Evolutionary conservation across 2,888 invertebrate genomes (phyloP), one percentile per base, ranked within the genome.

Genomic region (Melanotus villosus): DNA sequence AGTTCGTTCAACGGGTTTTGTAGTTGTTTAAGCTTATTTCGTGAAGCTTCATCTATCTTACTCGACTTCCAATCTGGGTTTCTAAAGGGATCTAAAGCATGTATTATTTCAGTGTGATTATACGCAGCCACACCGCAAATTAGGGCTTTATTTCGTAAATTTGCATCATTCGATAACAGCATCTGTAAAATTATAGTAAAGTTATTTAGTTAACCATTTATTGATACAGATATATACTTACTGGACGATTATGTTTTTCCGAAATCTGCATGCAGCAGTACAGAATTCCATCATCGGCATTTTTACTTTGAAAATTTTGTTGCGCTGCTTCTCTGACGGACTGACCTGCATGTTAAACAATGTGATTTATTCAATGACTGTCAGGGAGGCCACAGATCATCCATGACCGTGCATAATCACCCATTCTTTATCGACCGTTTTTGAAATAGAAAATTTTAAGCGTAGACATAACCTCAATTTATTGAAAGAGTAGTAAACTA

Each of bases 211-310:
- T 7, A 26, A 4, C 4, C 26, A 26, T 26, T 7, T 26, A n/a
- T 26, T 5, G 7, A 26, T 26, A 26, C 7, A 5, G 26, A 5
- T 10, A 34, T 2, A 26, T 36, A 70, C 60, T 52, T 54, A 62
- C 68, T 1, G 47, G 30, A 16, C 41, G 30, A 52, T 68, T 58
- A 7, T 50, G 45, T 16, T 26, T 60, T 7, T 59, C 52, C 4
- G 30, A 16, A 62, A 88, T 86, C 75, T 90, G 89, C 14, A 90
- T 76, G 65, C 88, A 88, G 73, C 89, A 89, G 73, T 88, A 87
- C 0, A 90, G 80, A 41, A 90, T 89, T 78, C 89, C 88, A 76
- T 90, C 89, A 66, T 90, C 90, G 0, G 88, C 87, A 23, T 84
- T 80, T 78, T 86, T 86, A 58, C 88, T 89, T 0, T 87, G 85